Evolutionary conservation across 2,113 vertebrate genomes (phyloP).

Genomic region (Podiceps cristatus): DNA sequence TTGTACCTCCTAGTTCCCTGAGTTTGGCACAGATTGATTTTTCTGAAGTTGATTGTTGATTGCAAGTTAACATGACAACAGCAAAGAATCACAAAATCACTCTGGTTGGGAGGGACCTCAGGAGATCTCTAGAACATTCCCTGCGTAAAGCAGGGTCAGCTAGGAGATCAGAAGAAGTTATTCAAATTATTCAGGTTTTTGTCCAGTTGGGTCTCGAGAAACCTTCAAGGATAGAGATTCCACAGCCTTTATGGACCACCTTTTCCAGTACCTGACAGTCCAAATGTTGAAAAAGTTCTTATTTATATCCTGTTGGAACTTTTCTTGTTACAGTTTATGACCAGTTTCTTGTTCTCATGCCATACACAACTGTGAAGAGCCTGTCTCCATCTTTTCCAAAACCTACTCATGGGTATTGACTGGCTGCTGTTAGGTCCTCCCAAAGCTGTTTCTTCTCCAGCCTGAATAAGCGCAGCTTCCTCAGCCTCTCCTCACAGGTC

Average conservation of each 20-base stretch:
- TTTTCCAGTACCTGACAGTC: background rate
- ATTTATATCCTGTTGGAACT: background rate
- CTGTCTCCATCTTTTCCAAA: background rate
- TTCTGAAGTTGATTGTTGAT: background rate
- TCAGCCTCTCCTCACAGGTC: background rate
- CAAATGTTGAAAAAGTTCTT: background rate
- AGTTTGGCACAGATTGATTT: background rate
- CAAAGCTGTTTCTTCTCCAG: background rate
- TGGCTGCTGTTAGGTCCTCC: background rate
- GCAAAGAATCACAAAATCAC: background rate
- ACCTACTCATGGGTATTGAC: background rate
- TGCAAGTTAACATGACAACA: background rate
- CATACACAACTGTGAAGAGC: background rate
- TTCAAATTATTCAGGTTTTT: background rate
- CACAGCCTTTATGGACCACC: background rate
- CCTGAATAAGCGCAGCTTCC: background rate
- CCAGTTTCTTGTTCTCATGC: background rate
- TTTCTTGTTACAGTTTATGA: background rate
- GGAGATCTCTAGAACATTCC: background rate
- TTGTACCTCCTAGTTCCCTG: background rate
- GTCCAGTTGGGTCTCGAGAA: background rate
- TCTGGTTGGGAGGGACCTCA: fast-evolving
- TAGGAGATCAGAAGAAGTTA: background rate
- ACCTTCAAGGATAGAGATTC: background rate
- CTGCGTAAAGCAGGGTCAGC: background rate